Percentiles rank a stretch among this genome's conserved stretches.
These are phyloP conservation scores for Leptothorax acervorum DNA, from an alignment of 2,888 invertebrate species.

Conservation along the genomic window DNA sequence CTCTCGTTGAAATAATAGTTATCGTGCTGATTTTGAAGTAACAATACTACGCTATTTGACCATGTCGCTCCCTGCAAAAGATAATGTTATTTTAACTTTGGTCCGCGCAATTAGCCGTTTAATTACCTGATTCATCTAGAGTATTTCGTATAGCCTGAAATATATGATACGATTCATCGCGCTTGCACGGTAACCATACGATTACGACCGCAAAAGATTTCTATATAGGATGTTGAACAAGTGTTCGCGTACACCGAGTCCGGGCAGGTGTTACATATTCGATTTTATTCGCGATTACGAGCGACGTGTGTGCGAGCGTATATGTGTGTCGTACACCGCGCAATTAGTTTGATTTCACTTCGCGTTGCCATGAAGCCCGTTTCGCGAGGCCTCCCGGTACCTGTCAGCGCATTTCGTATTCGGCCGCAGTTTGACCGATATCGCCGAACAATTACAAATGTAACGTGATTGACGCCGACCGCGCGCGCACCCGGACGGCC, in stretches of 20 bases:
- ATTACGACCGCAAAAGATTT: constrained; percentile 35
- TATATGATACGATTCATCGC: not conserved
- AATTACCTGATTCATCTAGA: constrained; percentile 13
- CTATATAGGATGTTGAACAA: constrained; percentile 2
- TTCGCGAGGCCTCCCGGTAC: constrained; percentile 44
- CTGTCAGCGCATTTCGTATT: constrained; percentile 57
- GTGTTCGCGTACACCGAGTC: not conserved
- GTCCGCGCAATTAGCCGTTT: not conserved
- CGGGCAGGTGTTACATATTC: constrained; percentile 62
- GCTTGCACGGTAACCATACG: not conserved
- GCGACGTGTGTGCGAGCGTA: not conserved
- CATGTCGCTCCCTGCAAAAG: not conserved
- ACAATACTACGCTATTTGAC: not conserved
- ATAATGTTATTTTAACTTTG: constrained; percentile 6
- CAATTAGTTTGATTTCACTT: constrained; percentile 73
- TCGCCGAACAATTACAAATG: constrained; percentile 70
- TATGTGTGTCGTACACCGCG: constrained; percentile 41
- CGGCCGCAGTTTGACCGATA: constrained; percentile 54
- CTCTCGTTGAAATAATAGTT: constrained; percentile 2
- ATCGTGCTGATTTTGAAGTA: not conserved
- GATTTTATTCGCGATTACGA: constrained; percentile 67
- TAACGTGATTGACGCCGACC: constrained; percentile 67
- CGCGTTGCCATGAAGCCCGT: constrained; percentile 52
- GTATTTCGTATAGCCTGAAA: constrained; percentile 1
- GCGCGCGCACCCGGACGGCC: not conserved